Evolutionary conservation across 2,113 vertebrate genomes (phyloP).

Genomic region (Rhagologus leucostigma): DNA sequence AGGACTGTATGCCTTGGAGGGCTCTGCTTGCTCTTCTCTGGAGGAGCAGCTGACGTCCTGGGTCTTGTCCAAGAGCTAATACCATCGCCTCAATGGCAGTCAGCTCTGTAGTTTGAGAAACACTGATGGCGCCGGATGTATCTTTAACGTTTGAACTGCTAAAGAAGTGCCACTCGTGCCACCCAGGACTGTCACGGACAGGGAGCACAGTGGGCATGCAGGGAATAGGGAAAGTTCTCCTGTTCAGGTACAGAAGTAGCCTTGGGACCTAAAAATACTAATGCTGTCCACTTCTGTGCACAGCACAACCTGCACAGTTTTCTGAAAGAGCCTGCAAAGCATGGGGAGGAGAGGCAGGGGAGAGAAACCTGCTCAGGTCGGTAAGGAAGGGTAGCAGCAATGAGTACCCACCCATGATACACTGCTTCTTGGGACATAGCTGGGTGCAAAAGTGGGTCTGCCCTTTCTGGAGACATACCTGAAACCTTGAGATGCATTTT

Average conservation of each 20-base stretch:
- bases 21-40: background rate
- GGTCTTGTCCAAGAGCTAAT: conserved; percentile 1
- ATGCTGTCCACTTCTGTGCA: background rate
- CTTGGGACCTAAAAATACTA: background rate
- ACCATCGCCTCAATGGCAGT: background rate
- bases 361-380: background rate
- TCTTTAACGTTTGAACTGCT: background rate
- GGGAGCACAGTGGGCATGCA: background rate
- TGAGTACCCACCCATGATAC: background rate
- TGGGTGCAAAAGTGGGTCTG: background rate
- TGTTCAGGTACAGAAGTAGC: background rate
- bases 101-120: background rate
- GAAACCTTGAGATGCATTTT: fast-evolving
- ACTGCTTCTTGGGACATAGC: background rate
- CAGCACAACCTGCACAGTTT: background rate
- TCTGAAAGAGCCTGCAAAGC: background rate
- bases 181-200: background rate
- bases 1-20: conserved; percentile 5
- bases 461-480: background rate
- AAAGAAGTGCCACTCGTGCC: background rate
- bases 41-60: background rate
- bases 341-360: background rate
- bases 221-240: background rate
- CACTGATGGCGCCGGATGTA: background rate
- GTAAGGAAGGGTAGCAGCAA: background rate